A percentile compares a stretch with the other conserved stretches of the same genome.
These are phyloP conservation scores for Lepus americanus DNA, from an alignment of 2,113 vertebrate genomes.

Conservation along the genomic window DNA sequence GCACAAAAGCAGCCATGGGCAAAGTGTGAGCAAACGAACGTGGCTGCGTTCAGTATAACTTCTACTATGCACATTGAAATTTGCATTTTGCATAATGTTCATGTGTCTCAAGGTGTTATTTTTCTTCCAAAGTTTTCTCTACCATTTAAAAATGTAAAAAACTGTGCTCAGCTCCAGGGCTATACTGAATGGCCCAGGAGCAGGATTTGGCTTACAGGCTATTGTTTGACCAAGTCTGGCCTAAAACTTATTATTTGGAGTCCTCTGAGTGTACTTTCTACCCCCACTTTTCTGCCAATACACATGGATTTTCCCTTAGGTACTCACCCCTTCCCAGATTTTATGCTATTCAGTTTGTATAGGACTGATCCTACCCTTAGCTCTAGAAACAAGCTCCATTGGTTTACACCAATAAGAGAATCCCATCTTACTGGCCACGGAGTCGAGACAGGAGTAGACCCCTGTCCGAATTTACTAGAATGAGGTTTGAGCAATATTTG, in stretches of 20 bases:
- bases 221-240: too few species aligned
- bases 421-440: not conserved
- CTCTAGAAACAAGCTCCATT: too few species aligned
- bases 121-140: not conserved
- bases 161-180: not conserved
- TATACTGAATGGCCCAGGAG: fast-evolving
- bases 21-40: not conserved
- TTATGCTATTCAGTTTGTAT: not conserved
- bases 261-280: not conserved
- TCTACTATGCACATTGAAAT: not conserved
- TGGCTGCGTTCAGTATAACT: not conserved
- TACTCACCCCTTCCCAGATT: fast-evolving
- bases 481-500: not conserved
- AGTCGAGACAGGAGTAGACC: too few species aligned
- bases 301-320: not conserved
- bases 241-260: not conserved
- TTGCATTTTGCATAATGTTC: not conserved
- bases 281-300: not conserved
- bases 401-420: not conserved
- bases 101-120: not conserved
- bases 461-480: not conserved
- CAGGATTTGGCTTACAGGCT: not conserved
- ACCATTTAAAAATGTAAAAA: not conserved
- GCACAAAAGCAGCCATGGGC: not conserved
- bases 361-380: not conserved